Base-by-base conservation (phyloP, 2,113 vertebrate genomes). In the Hypomesus transpacificus region DNA sequence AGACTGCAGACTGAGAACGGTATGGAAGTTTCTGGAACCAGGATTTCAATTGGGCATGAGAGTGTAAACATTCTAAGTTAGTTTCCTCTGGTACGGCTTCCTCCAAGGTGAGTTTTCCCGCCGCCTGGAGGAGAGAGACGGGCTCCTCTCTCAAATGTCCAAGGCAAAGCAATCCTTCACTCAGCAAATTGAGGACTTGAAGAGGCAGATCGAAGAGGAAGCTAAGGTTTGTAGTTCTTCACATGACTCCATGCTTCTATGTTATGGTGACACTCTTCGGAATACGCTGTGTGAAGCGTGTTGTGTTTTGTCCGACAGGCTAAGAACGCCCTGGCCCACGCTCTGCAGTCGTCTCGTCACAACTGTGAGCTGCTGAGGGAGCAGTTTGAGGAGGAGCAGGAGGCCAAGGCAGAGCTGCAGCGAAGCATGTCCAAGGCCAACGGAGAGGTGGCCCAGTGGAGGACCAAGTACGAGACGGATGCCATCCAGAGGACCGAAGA, bases 401-500 rank as follows among this genome's bases (percentile, higher is more conserved):
- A 92, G 74, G 85, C 80, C 61, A 92, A 91, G 58, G 85, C 77
- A 0, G 91, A 92, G 66, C 89, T 92, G 53, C 91, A 93, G 65
- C 83, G 90, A 0, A 68, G 85, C 2, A 60, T 92, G 85, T 92
- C 91, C 75, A 92, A 92, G 75, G 92, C 91, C 76, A 93, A 93
- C 65, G 79, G 84, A 0, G 91, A 93, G 53, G 91, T 93, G 11
- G 77, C 91, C 57, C 91, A 92, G 71, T 93, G 92, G 92, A 91
- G 92, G 82, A 92, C 91, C 73, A 93, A 93, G 83, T 92, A 89
- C 0, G 91, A 93, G 86, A 93, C 92, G 91, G 73, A 95, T 0
- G 94, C 93, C 18, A 94, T 95, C 75, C 93, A 94, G 74, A 92
- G 93, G 80, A 92, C 90, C 0, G 91, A 92, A 56, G 91, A 93